A percentile compares a stretch with the other conserved stretches of the same genome.
Conservation (phyloP, 1,140 invertebrate genomes). For the Ceratina calcarata region DNA sequence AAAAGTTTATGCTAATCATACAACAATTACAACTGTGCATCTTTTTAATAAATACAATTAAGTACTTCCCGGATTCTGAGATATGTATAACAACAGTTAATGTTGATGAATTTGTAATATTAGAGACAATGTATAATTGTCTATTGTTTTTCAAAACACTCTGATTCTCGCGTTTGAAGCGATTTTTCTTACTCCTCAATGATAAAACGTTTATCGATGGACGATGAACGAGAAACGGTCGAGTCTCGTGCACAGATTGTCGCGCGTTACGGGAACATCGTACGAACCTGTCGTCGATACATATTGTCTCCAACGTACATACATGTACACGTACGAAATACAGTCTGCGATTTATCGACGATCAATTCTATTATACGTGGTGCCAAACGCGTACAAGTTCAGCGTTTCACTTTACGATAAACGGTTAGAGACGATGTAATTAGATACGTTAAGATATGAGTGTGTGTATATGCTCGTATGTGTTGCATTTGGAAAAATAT, state of each 20-base stretch:
- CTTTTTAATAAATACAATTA: no score
- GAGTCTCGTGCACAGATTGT: slow-evolving; percentile 1
- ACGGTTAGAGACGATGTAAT: slow-evolving; percentile 55
- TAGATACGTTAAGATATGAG: no score
- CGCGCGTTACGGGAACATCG: neutral
- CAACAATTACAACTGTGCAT: no score
- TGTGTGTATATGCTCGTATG: neutral
- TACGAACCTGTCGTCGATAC: slow-evolving; percentile 44
- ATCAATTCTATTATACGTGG: slow-evolving; percentile 49
- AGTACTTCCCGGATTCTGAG: no score
- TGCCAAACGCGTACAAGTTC: no score
- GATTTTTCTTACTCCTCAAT: slow-evolving; percentile 20
- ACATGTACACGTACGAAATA: slow-evolving; percentile 71
- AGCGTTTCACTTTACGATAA: slow-evolving; percentile 31
- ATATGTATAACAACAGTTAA: no score
- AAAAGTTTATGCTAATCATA: no score
- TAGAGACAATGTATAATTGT: no score
- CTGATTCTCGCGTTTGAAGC: neutral
- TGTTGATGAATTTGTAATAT: no score
- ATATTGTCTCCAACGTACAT: slow-evolving; percentile 76
- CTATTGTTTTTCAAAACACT: no score
- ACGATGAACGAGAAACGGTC: slow-evolving; percentile 33
- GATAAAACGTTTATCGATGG: slow-evolving; percentile 13
- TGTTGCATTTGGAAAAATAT: slow-evolving; percentile 77
- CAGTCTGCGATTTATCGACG: slow-evolving; percentile 69